Base-by-base conservation (phyloP, 2,888 invertebrate species). In the Drosophila lutescens region DNA sequence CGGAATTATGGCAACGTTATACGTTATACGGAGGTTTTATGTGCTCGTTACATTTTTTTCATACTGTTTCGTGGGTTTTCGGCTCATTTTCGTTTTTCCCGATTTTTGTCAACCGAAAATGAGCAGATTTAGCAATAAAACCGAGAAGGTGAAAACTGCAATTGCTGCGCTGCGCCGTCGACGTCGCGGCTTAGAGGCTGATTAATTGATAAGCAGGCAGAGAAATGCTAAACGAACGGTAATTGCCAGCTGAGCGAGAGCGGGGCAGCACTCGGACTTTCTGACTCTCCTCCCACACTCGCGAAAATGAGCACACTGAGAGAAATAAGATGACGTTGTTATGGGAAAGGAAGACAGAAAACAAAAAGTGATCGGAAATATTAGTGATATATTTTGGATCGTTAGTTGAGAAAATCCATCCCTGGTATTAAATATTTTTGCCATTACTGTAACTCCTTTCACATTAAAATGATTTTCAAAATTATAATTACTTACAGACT, bases 171-270 rank as follows among this genome's bases (percentile, higher is more conserved):
- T 17, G 23, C 43, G 20, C 43, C 23, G 47, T 30, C 43, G 30
- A 26, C 75, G 38, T 23, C 54, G 55, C 54, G 57, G 62, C 62
- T 57, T 46, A 55, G 71, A 47, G 51, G 54, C 61, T 69, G 76
- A 83, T 77, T 74, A 78, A 86, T 66, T 80, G 76, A 77, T 82
- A 83, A 78, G 59, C 55, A 63, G 71, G 58, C 71, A n/a, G 62
- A 60, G 65, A 65, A 62, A 51, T 47, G 63, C 53, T 34, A 70
- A 78, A 74, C 65, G 60, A 83, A 58, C 59, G 62, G 51, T 71
- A 76, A 80, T 60, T 50, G 63, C 36, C n/a, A 67, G 54, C 57
- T 56, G 56, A 41, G 65, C 23, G 34, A 15, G 30, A 53, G 38
- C 26, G 40, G n/a, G 59, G 26, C 32, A 26, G 59, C 53, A 20